Evolutionary conservation across 37 sponge, comb jelly and placozoan species (phyloP).

Genomic region (Crambe crambe): DNA sequence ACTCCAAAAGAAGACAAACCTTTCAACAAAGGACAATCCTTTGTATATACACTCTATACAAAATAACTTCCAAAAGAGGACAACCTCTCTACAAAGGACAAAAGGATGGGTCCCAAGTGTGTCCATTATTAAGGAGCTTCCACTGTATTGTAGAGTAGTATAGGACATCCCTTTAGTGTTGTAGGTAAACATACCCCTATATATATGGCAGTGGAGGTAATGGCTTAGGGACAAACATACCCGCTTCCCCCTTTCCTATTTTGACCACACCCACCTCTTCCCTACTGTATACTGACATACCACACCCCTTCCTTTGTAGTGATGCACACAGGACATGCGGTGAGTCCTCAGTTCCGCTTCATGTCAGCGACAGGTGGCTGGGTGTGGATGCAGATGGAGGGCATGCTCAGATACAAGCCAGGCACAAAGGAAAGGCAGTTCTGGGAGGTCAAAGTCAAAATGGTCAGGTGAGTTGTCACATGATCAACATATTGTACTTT

Average conservation of each 20-base stretch:
- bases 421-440: slow-evolving; percentile 42
- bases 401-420: slow-evolving; percentile 43
- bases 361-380: slow-evolving; percentile 63
- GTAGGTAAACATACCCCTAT: too few relatives aligned
- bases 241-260: background rate
- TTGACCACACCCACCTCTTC: background rate
- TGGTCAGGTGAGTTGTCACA: slow-evolving; percentile 44
- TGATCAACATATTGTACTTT: background rate
- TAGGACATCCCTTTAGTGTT: too few relatives aligned
- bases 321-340: slow-evolving; percentile 47
- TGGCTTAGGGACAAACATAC: background rate
- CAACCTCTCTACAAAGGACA: too few relatives aligned
- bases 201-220: background rate
- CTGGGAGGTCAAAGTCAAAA: slow-evolving; percentile 38
- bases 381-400: slow-evolving; percentile 76
- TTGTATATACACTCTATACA: too few relatives aligned
- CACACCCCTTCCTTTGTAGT: slow-evolving; percentile 23
- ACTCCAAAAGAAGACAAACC: too few relatives aligned
- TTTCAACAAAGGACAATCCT: too few relatives aligned
- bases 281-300: background rate
- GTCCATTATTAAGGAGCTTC: too few relatives aligned
- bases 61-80: too few relatives aligned
- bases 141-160: too few relatives aligned
- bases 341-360: slow-evolving; percentile 68
- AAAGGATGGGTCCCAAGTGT: too few relatives aligned